phyloP scores from a whole-genome alignment of 2,888 invertebrate species.

The Drosophila histrio region DNA sequence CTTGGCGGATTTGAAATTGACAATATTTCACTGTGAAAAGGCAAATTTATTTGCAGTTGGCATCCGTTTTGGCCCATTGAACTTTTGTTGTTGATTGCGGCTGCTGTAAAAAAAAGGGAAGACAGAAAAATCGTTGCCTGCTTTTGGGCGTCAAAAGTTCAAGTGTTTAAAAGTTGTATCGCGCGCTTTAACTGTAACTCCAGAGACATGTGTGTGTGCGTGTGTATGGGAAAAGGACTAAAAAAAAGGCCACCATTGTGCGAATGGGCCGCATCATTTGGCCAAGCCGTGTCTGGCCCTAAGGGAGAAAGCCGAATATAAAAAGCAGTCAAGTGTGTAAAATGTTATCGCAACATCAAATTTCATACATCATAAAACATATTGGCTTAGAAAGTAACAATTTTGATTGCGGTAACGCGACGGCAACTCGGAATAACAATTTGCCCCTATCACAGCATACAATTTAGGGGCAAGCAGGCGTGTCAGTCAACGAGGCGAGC shows the following conservation, averaged over 20 bases:
- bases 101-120: constrained; percentile 13
- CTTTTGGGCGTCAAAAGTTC: constrained; percentile 28
- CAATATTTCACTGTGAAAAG: constrained; percentile 72
- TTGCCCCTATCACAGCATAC: constrained; percentile 24
- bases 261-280: constrained; percentile 12
- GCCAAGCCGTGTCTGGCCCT: not conserved
- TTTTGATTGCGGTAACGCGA: constrained; percentile 77
- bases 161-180: constrained; percentile 27
- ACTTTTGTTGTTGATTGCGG: constrained; percentile 73
- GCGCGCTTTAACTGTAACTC: constrained; percentile 44
- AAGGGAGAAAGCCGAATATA: constrained; percentile 41
- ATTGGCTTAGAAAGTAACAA: constrained; percentile 81
- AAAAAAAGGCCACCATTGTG: constrained; percentile 35
- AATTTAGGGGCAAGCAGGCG: constrained; percentile 52
- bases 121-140: constrained; percentile 25
- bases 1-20: constrained; percentile 65
- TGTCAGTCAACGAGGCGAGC: constrained; percentile 63
- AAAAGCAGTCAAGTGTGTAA: constrained; percentile 75
- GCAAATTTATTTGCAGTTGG: constrained; percentile 74
- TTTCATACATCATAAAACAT: constrained; percentile 82
- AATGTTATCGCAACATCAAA: constrained; percentile 81
- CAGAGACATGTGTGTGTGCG: not conserved
- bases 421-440: constrained; percentile 64
- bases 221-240: not conserved
- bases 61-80: constrained; percentile 69